Evolutionary conservation across 2,797 vertebrate genomes (phyloP).

Genomic region (Phalanger gymnotis): DNA sequence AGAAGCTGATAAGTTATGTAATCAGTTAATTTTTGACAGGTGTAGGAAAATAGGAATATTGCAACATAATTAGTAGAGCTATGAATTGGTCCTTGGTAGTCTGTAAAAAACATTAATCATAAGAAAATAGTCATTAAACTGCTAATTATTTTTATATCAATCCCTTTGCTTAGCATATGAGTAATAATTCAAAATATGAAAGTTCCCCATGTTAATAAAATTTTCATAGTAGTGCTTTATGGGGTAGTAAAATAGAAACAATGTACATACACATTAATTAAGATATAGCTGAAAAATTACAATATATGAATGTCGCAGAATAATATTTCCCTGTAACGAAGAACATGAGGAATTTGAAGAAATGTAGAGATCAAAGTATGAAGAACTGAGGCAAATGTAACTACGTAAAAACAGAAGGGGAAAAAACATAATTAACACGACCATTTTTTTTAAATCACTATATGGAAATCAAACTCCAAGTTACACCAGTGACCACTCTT

Average conservation of each 20-base stretch:
- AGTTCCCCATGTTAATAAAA: background rate
- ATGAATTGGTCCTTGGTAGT: background rate
- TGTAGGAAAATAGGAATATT: background rate
- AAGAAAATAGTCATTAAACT: no score
- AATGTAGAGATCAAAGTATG: background rate
- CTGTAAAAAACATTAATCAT: no score
- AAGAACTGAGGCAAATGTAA: background rate
- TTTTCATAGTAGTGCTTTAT: background rate
- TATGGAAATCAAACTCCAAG: no score
- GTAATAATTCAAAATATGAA: background rate
- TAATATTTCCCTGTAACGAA: background rate
- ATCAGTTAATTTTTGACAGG: background rate
- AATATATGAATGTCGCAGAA: background rate
- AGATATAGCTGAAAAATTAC: background rate
- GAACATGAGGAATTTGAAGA: background rate
- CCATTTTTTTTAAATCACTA: no score
- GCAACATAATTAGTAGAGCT: background rate
- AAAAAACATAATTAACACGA: no score
- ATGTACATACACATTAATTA: background rate
- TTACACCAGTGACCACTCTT: background rate
- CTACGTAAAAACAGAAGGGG: background rate
- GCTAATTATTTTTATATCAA: no score
- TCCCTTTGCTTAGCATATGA: background rate
- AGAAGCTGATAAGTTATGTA: background rate
- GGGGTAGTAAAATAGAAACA: background rate